A percentile compares a stretch with the other conserved stretches of the same genome.
Evolutionary conservation across 92 coral and sea anemone genomes (phyloP).

Genomic region (Epizoanthus stellaris): DNA sequence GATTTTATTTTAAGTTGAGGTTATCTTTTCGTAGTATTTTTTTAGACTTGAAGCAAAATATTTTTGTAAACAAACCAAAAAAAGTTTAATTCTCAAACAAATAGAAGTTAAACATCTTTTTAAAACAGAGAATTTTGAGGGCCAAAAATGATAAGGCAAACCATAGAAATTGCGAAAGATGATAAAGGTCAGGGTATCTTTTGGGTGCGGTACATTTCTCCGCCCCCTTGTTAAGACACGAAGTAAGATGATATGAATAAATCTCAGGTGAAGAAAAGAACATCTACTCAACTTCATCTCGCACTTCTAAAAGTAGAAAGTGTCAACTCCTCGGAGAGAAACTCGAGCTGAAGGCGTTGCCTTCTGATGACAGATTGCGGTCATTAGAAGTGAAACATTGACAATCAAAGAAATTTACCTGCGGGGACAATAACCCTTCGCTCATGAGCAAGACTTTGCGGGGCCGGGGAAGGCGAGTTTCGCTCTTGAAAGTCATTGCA

Average conservation of each 20-base stretch:
- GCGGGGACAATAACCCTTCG: conserved; percentile 99
- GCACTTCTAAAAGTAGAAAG: conserved; percentile 33
- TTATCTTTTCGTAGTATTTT: neutral
- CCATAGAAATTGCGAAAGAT: neutral
- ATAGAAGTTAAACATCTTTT: neutral
- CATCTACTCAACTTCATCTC: conserved; percentile 23
- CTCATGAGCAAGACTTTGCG: conserved; percentile 85
- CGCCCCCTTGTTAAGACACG: conserved; percentile 37
- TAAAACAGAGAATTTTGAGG: neutral
- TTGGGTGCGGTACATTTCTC: conserved; percentile 35
- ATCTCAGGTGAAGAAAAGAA: conserved; percentile 1
- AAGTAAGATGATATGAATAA: conserved; percentile 12
- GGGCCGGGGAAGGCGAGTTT: conserved; percentile 90
- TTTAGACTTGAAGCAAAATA: conserved; percentile 25
- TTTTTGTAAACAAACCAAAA: conserved; percentile 6
- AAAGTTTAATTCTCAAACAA: conserved; percentile 18
- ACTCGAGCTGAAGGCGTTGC: conserved; percentile 47
- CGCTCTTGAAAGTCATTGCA: conserved; percentile 93
- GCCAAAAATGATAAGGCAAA: neutral
- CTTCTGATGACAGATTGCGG: conserved; percentile 57
- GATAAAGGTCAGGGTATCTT: neutral
- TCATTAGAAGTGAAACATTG: conserved; percentile 43
- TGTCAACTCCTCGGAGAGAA: conserved; percentile 31
- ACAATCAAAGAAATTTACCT: conserved; percentile 67
- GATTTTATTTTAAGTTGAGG: neutral